These are phyloP conservation scores for Phocides pigmalion DNA, from an alignment of 1,140 invertebrate species.

Conservation along the genomic window DNA sequence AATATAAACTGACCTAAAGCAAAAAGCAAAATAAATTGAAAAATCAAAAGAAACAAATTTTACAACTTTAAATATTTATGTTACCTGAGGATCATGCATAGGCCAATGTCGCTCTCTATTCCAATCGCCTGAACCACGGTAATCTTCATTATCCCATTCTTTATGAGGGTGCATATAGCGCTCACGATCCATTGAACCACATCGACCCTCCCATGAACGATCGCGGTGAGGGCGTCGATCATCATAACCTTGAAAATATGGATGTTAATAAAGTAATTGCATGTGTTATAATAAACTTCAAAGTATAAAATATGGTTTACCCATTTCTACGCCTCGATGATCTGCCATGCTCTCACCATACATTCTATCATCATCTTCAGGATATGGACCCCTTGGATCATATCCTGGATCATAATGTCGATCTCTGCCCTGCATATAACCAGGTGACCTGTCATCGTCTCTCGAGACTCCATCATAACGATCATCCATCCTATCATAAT, in stretches of 20 bases:
- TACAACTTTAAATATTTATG: neutral
- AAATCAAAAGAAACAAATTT: neutral
- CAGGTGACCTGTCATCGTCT: conserved; percentile 78
- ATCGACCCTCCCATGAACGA: conserved; percentile 78
- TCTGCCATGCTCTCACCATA: conserved; percentile 77
- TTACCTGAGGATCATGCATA: conserved; percentile 77
- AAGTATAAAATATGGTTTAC: conserved; percentile 46
- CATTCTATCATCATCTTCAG: conserved; percentile 78
- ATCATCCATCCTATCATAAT: conserved; percentile 79
- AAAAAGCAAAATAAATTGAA: conserved; percentile 38
- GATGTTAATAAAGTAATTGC: neutral
- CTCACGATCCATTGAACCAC: conserved; percentile 77
- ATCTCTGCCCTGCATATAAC: conserved; percentile 73
- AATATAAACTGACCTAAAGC: conserved; percentile 66
- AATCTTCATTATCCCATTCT: conserved; percentile 83
- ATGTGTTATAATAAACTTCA: conserved; percentile 3
- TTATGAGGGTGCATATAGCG: conserved; percentile 80
- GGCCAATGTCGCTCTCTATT: conserved; percentile 79
- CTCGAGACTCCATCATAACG: conserved; percentile 74
- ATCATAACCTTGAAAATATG: conserved; percentile 66
- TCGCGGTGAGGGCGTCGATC: conserved; percentile 74
- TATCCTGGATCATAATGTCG: conserved; percentile 79
- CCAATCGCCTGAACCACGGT: conserved; percentile 74
- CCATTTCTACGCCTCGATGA: conserved; percentile 72
- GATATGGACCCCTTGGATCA: conserved; percentile 77